These are phyloP conservation scores for Apocheima hispidaria DNA, from an alignment of 2,888 invertebrate genomes.

Conservation along the genomic window DNA sequence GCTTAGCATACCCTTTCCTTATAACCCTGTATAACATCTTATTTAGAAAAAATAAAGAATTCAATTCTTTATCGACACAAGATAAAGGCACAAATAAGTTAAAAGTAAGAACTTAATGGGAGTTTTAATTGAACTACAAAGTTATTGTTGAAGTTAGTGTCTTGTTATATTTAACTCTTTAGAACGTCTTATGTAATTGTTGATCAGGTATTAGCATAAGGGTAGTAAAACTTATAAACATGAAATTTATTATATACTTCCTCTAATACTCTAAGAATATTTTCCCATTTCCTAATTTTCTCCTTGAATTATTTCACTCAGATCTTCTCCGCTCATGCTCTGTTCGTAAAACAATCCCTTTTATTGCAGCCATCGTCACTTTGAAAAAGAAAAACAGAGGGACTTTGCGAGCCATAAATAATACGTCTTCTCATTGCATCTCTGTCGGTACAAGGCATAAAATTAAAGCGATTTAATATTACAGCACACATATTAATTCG, in stretches of 20 bases:
- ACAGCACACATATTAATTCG: not conserved
- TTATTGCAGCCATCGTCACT: slow-evolving; percentile 46
- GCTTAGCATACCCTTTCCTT: too few species aligned
- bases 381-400: slow-evolving; percentile 40
- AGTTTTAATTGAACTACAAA: too few species aligned
- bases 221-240: not conserved
- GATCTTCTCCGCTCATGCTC: slow-evolving; percentile 28
- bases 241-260: not conserved
- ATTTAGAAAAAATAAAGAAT: not conserved
- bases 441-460: slow-evolving; percentile 13
- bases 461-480: not conserved
- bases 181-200: too few species aligned
- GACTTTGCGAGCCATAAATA: slow-evolving; percentile 47
- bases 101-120: too few species aligned
- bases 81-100: too few species aligned
- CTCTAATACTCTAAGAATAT: not conserved
- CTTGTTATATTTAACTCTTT: too few species aligned
- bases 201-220: too few species aligned
- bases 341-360: slow-evolving; percentile 53
- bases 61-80: too few species aligned
- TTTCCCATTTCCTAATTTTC: slow-evolving; percentile 14
- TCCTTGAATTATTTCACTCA: slow-evolving; percentile 4
- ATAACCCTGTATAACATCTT: too few species aligned
- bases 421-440: slow-evolving; percentile 45
- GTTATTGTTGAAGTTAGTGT: too few species aligned